These are phyloP conservation scores for Capromys pilorides DNA, from an alignment of 2,797 vertebrate species.

Conservation along the genomic window DNA sequence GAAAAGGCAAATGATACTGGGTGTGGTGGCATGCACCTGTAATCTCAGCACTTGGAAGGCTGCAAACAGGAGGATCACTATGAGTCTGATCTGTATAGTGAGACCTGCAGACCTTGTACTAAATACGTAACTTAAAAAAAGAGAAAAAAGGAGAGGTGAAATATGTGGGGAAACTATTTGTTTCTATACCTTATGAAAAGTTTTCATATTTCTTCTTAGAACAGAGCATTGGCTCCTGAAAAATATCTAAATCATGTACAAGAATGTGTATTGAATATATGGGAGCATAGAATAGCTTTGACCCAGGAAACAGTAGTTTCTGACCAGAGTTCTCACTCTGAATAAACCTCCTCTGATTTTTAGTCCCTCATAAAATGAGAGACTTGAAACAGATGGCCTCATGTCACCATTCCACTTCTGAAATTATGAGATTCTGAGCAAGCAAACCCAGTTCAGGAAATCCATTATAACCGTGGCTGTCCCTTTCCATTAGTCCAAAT, in stretches of 20 bases:
- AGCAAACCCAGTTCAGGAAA: slow-evolving; percentile 58
- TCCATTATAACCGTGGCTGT: slow-evolving; percentile 46
- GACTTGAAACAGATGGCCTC: background rate
- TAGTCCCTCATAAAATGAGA: slow-evolving; percentile 32
- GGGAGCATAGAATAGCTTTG: background rate
- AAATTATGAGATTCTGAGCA: slow-evolving; percentile 39
- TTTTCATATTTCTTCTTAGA: background rate
- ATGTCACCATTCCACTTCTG: background rate
- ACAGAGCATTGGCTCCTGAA: background rate
- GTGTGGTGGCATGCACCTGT: too few relatives aligned
- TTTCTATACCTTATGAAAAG: background rate
- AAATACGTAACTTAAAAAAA: background rate
- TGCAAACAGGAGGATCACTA: too few relatives aligned
- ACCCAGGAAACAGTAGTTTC: too few relatives aligned
- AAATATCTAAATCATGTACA: background rate
- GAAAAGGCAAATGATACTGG: too few relatives aligned
- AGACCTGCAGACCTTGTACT: too few relatives aligned
- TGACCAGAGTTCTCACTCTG: background rate
- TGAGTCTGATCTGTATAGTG: too few relatives aligned
- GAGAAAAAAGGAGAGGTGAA: too few relatives aligned
- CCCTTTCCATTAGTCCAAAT: slow-evolving; percentile 71
- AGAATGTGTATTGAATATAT: background rate
- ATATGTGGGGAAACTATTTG: background rate
- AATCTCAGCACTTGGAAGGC: too few relatives aligned
- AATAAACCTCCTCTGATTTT: background rate